These are phyloP conservation scores for Pygmarrhopalites habei DNA, from an alignment of 1,140 invertebrate species.

Conservation along the genomic window DNA sequence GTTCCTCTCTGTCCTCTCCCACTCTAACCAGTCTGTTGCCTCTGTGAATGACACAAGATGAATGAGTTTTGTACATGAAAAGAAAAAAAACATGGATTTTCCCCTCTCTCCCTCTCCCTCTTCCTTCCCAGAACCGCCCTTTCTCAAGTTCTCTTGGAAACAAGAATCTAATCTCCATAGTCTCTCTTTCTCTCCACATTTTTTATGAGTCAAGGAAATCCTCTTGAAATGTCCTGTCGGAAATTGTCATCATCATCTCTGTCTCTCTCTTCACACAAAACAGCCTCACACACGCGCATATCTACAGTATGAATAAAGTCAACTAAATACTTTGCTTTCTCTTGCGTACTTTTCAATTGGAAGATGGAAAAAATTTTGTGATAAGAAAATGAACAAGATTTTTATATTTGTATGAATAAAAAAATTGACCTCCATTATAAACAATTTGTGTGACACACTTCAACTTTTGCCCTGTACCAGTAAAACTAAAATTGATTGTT, in stretches of 20 bases:
- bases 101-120: not conserved
- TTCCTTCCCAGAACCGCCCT: not conserved
- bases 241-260: not conserved
- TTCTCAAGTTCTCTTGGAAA: not conserved
- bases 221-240: not conserved
- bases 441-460: too few relatives aligned
- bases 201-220: not conserved
- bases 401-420: too few relatives aligned
- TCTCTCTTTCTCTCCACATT: not conserved
- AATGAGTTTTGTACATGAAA: slow-evolving; percentile 23
- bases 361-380: too few relatives aligned
- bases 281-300: not conserved
- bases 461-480: too few relatives aligned
- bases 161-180: not conserved
- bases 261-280: not conserved
- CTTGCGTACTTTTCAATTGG: too few relatives aligned
- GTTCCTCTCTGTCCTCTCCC: too few relatives aligned
- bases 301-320: too few relatives aligned
- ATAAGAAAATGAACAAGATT: too few relatives aligned
- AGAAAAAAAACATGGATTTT: not conserved
- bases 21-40: slow-evolving; percentile 8
- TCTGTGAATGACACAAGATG: slow-evolving; percentile 30
- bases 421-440: too few relatives aligned
- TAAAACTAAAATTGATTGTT: too few relatives aligned
- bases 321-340: too few relatives aligned